Conservation (phyloP, 2,113 vertebrate species). For the Ornithorhynchus anatinus region DNA sequence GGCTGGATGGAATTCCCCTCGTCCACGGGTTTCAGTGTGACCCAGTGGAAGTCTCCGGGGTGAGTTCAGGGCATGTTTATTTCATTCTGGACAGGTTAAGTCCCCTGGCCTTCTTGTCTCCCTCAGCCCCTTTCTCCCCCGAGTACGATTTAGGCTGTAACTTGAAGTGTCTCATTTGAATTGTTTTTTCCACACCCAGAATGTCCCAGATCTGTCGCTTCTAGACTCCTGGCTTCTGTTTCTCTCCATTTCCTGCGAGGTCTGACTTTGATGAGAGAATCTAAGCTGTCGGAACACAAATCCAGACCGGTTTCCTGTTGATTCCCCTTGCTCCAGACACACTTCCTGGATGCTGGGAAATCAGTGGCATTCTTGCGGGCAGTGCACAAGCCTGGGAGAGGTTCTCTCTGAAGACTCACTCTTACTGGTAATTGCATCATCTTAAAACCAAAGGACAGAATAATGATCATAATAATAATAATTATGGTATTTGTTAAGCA, state of each 20-base stretch:
- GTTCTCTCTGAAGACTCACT: too few species aligned
- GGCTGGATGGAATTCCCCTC: not conserved
- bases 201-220: not conserved
- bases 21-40: not conserved
- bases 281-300: not conserved
- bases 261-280: slow-evolving; percentile 9
- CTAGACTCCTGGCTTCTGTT: not conserved
- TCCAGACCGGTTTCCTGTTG: not conserved
- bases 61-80: not conserved
- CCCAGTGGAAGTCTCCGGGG: accelerated
- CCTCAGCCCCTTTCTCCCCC: not conserved
- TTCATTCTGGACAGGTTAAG: slow-evolving; percentile 19
- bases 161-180: not conserved
- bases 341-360: not conserved
- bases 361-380: too few species aligned
- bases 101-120: not conserved
- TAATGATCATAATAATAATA: too few species aligned
- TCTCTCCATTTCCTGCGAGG: not conserved
- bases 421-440: too few species aligned
- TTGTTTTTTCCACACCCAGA: too few species aligned
- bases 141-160: not conserved
- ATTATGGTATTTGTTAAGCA: too few species aligned
- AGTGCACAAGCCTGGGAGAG: too few species aligned
- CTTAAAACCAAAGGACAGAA: too few species aligned
- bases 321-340: not conserved